phyloP scores from a whole-genome alignment of 2,888 invertebrate genomes.

The Ariolimax columbianus region DNA sequence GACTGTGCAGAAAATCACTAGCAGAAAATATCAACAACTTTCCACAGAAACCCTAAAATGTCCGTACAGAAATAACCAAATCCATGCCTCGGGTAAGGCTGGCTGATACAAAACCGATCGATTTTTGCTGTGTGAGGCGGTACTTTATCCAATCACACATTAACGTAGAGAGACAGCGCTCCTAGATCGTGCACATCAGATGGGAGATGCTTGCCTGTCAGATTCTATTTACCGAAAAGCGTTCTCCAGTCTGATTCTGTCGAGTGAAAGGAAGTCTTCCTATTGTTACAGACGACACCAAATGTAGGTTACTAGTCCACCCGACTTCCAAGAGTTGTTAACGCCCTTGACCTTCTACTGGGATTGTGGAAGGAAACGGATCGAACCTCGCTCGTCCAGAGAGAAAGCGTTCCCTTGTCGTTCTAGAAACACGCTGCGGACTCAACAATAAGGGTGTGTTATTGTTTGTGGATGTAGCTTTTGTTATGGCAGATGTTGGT shows the following conservation, averaged over 20 bases:
- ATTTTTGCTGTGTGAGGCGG: neutral
- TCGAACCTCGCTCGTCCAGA: no score
- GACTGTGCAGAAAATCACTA: neutral
- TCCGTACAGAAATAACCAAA: neutral
- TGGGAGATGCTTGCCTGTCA: no score
- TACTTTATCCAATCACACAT: neutral
- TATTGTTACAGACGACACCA: neutral
- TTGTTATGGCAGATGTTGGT: no score
- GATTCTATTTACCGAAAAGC: no score
- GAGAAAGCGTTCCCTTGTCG: no score
- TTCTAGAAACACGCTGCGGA: no score
- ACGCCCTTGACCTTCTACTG: neutral
- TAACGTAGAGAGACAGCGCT: neutral
- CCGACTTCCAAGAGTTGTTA: neutral
- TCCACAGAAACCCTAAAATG: neutral
- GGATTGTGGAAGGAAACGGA: neutral
- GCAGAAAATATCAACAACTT: neutral
- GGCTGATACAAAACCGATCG: neutral
- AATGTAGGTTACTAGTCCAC: neutral
- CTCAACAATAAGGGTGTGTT: no score
- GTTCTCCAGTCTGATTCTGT: neutral
- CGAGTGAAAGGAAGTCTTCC: neutral
- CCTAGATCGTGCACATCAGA: neutral
- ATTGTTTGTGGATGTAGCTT: no score
- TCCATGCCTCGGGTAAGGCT: neutral